phyloP scores from a whole-genome alignment of 2,797 vertebrate genomes.

The Acrocephalus scirpaceus region DNA sequence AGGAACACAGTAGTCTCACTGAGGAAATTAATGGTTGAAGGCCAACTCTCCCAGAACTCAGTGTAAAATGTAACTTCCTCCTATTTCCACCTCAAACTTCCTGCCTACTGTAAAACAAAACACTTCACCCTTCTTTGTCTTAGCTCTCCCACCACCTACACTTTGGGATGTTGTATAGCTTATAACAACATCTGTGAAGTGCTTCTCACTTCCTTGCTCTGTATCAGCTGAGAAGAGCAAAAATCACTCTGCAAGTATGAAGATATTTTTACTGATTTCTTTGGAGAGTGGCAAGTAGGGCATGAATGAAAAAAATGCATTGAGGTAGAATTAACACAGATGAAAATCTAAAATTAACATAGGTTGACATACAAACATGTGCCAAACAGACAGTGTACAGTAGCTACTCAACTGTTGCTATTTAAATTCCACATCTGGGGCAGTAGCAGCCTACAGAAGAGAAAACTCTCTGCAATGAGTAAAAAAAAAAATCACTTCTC shows the following conservation, averaged over 20 bases:
- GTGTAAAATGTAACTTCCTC: not conserved
- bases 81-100: not conserved
- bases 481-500: not conserved
- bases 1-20: not conserved
- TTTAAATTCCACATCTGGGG: not conserved
- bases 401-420: accelerated
- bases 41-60: not conserved
- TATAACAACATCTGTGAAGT: not conserved
- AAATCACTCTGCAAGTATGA: not conserved
- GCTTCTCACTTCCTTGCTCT: not conserved
- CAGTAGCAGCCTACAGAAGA: not conserved
- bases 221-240: not conserved
- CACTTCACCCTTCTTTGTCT: not conserved
- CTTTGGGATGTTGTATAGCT: not conserved
- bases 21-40: not conserved
- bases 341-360: not conserved
- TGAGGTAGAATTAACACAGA: not conserved
- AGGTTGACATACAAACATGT: not conserved
- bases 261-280: not conserved
- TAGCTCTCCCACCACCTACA: not conserved
- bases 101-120: not conserved
- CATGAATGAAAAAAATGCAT: not conserved
- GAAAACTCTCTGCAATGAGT: not conserved
- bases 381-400: not conserved
- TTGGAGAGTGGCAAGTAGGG: not conserved